Conservation (phyloP, 2,797 vertebrate species). For the Enteromius paludinosus region DNA sequence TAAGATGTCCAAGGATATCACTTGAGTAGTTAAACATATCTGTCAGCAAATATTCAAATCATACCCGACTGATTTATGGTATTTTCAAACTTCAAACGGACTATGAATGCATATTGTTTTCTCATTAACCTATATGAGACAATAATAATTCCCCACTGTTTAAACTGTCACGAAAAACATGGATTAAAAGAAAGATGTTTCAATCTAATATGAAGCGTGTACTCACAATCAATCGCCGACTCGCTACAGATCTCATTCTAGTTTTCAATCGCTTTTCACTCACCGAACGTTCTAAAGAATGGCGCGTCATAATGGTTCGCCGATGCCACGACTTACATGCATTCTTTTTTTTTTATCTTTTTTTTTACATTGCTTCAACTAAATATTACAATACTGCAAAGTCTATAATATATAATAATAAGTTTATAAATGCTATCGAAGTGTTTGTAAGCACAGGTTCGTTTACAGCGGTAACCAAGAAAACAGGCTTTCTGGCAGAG, state of each 20-base stretch:
- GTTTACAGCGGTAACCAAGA: too few relatives aligned
- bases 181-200: neutral
- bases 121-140: neutral
- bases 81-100: neutral
- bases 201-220: neutral
- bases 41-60: neutral
- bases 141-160: neutral
- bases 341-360: too few relatives aligned
- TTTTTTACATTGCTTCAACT: too few relatives aligned
- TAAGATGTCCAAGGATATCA: neutral
- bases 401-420: too few relatives aligned
- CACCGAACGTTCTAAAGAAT: neutral
- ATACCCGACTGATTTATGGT: neutral
- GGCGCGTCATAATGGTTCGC: too few relatives aligned
- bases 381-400: too few relatives aligned
- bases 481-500: too few relatives aligned
- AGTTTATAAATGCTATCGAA: too few relatives aligned
- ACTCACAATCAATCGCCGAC: neutral
- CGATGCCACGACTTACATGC: too few relatives aligned
- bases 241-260: neutral
- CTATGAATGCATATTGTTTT: too few relatives aligned
- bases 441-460: too few relatives aligned
- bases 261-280: neutral
- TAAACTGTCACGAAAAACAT: neutral
- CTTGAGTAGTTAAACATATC: neutral